Base-by-base conservation (phyloP, 2,797 vertebrate genomes). In the Gobio occitaniae region DNA sequence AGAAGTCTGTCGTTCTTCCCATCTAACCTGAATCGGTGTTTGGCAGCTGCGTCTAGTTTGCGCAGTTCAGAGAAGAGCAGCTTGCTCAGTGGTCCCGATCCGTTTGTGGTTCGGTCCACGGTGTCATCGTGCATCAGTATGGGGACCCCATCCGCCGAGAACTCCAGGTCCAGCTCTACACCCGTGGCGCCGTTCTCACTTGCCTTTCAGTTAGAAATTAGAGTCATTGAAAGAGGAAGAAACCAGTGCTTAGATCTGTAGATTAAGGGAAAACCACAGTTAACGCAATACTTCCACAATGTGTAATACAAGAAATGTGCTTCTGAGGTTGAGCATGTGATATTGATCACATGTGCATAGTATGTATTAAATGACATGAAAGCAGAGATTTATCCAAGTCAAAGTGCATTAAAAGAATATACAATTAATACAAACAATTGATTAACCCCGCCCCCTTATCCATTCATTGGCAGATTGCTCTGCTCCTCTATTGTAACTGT, bases 41-140 rank as follows among this genome's bases (percentile, higher is more conserved):
- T 99, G 88, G 96, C 97, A 47, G 97, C 92, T 65, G 98, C 94
- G 59, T 99, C 96, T 84, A 99, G 95, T 89, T 93, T 96, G 59
- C 89, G 86, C 80, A 99, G 41, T 77, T 97, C 96, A 25, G 95
- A 94, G 90, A 96, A 96, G 8, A 85, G 96, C 90, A 98, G 88
- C 82, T 96, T 94, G 89, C 78, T 88, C 86, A 99, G 88, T 0
- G 91, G 94, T 38, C 98, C 98, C 1, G 94, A 95, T 19, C 97
- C 98, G 29, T 97, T 96, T 0, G 98, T 99, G 89, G 95, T 99
- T 83, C 97, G 95, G 32, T 99, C 97, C 0, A 99, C 96, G 0
- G 97, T 98, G 1, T 95, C 96, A 32, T 99, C 98, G 0, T 99
- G 98, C 97, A 99, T 98, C 54, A 99, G 92, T 83, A 99, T 93